Base-by-base conservation (phyloP, 37 sponge, comb jelly and placozoan genomes). In the Cliona cf. orientalis region DNA sequence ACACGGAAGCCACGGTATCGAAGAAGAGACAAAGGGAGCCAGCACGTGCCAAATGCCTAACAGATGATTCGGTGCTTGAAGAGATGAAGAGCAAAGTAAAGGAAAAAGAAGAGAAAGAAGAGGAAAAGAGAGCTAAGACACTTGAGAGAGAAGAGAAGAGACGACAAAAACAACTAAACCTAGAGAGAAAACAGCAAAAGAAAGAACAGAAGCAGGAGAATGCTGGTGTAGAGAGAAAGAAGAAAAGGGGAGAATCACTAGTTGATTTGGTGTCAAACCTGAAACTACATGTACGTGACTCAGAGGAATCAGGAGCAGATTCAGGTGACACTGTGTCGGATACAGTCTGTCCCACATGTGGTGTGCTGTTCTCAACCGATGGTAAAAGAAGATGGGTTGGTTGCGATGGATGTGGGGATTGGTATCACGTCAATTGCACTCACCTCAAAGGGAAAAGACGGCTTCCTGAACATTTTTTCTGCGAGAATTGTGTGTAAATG, bases 21-120 rank as follows among this genome's bases (percentile, higher is more conserved):
- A 81, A 67, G 44, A 70, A 73, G 41, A 87, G 63, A 55, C 19
- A 45, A n/a, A 71, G 34, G n/a, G 21, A 83, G 32, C 82, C 77
- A 49, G 71, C 59, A 36, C 78, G 63, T 55, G 65, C 78, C 34
- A 71, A 83, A 23, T 89, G 89, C 44, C 82, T 82, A 39, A 89
- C 89, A 42, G 87, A 87, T 38, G 9, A 0, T 74, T 58, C 65
- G 11, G 75, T 86, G 42, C 28, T 61, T n/a, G 63, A 61, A 26
- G 63, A n/a, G 12, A 7, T 61, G 28, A 61, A 61, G 22, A n/a
- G 26, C 28, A n/a, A 12, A 6, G 5, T 25, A 12, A 22, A 11
- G 6, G 64, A 61, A 39, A 60, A 59, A 61, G 1, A 39, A 35
- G 64, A 32, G 38, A 36, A 3, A 36, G 66, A 38, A 17, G n/a